phyloP scores from a whole-genome alignment of 2,888 invertebrate species.

The Sussaba pulchella region DNA sequence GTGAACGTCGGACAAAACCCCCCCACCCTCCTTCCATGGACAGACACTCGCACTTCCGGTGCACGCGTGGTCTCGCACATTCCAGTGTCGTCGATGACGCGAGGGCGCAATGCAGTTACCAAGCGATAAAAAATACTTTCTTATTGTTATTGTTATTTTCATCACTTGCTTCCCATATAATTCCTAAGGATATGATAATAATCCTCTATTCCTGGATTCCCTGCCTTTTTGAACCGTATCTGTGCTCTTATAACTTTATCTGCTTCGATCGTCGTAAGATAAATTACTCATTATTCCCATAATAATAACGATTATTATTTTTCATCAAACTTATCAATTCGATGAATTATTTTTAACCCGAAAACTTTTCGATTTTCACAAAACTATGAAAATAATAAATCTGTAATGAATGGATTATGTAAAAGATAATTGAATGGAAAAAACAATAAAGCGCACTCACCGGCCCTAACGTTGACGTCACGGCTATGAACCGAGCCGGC shows the following conservation, averaged over 20 bases:
- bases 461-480: slow-evolving; percentile 97
- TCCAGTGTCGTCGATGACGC: slow-evolving; percentile 51
- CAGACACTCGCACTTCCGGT: slow-evolving; percentile 61
- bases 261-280: no score
- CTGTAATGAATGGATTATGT: slow-evolving; percentile 21
- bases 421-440: slow-evolving; percentile 1
- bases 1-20: slow-evolving; percentile 33
- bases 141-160: no score
- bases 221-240: no score
- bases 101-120: no score
- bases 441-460: slow-evolving; percentile 86
- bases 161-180: no score
- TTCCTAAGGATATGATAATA: no score
- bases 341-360: not conserved
- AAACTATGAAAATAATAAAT: not conserved
- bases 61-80: slow-evolving; percentile 48
- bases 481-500: slow-evolving; percentile 96
- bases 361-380: not conserved
- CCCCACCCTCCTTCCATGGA: slow-evolving; percentile 5
- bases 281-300: no score
- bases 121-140: no score
- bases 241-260: no score
- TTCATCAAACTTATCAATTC: no score
- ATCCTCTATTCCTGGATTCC: no score
- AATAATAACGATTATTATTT: no score